Evolutionary conservation across 2,113 vertebrate species (phyloP).

Genomic region (Dicerorhinus sumatrensis): DNA sequence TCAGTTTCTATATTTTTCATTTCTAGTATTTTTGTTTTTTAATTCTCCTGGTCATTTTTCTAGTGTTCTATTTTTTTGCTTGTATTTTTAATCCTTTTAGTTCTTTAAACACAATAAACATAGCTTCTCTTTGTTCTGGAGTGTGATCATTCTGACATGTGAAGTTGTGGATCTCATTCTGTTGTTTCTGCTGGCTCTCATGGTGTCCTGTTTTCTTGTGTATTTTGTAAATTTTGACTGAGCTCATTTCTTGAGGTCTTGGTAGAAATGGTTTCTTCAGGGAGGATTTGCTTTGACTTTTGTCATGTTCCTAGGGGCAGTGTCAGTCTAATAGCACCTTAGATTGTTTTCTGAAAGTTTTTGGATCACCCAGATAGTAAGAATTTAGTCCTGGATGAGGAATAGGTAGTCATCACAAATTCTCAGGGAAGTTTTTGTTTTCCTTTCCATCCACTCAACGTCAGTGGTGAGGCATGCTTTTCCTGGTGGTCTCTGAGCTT

Average conservation of each 20-base stretch:
- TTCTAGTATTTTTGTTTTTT: neutral
- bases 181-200: neutral
- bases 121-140: neutral
- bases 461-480: neutral
- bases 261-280: neutral
- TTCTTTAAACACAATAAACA: neutral
- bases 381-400: neutral
- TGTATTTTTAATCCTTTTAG: neutral
- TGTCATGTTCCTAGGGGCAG: neutral
- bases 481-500: neutral
- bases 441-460: neutral
- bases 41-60: neutral
- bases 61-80: neutral
- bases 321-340: neutral
- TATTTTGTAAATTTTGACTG: neutral
- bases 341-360: neutral
- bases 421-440: neutral
- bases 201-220: neutral
- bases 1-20: neutral
- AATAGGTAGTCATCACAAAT: neutral
- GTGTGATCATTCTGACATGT: neutral
- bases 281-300: neutral
- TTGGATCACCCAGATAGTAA: neutral
- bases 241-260: neutral
- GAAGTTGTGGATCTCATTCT: neutral